Evolutionary conservation across 1,140 invertebrate species (phyloP).

Genomic region (Cotesia vestalis): DNA sequence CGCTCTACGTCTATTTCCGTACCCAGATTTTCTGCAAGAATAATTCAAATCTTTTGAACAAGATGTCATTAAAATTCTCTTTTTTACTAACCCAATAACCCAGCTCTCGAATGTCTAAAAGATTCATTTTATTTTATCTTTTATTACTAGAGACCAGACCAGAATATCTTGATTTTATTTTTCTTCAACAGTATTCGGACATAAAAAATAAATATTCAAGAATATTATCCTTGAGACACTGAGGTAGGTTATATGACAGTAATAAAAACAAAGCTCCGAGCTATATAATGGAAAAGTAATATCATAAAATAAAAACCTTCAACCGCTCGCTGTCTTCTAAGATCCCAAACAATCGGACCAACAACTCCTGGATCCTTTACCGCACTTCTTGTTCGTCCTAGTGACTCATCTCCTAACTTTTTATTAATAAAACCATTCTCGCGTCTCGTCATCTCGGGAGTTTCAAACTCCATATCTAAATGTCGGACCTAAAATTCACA

Average conservation of each 20-base stretch:
- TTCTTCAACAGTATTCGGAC: no score
- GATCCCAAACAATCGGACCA: constrained; percentile 82
- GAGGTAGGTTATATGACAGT: constrained; percentile 9
- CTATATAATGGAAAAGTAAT: constrained; percentile 1
- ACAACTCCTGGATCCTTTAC: constrained; percentile 82
- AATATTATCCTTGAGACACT: not conserved
- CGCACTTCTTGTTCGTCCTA: constrained; percentile 58
- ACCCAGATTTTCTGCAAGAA: constrained; percentile 34
- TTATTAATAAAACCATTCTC: constrained; percentile 36
- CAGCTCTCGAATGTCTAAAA: constrained; percentile 20
- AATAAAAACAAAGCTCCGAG: not conserved
- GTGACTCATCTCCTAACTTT: constrained; percentile 42
- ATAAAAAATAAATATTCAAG: no score
- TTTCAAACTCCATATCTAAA: constrained; percentile 56
- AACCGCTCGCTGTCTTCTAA: constrained; percentile 64
- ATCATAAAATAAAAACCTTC: constrained; percentile 48
- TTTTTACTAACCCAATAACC: not conserved
- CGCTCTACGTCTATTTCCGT: constrained; percentile 50
- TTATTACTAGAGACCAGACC: no score
- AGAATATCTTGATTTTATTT: no score
- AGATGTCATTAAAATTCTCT: constrained; percentile 1
- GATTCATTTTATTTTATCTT: not conserved
- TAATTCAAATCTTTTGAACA: constrained; percentile 38
- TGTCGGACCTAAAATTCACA: constrained; percentile 50
- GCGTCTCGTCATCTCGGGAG: constrained; percentile 49